Base-by-base conservation (phyloP, 2,888 invertebrate genomes). In the Orthosia incerta region DNA sequence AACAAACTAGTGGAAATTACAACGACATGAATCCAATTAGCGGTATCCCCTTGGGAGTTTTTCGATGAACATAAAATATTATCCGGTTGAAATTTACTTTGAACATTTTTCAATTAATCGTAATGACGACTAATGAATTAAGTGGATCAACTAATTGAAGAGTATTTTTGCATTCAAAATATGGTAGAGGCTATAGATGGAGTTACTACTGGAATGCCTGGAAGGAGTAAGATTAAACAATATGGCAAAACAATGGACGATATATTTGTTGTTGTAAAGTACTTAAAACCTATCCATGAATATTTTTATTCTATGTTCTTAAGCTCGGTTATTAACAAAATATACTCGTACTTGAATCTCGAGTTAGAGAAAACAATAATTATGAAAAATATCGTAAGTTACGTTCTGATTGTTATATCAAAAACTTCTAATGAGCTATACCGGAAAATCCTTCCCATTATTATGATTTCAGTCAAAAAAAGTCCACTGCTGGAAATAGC, bases 11-110 rank as follows among this genome's bases (percentile, higher is more conserved):
- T 75, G 72, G 59, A 80, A 76, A 80, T 75, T 73, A 78, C 70
- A 72, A 31, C 26, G 74, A 85, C 84, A 82, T 70, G 74, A 81
- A 84, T 84, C 82, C 84, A 87, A 88, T 88, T 88, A 88, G 71
- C 76, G 11, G 50, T 45, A 67, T 63, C 67, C 79, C 70, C 62
- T 64, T 65, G 79, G 74, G 78, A 80, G 72, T 31, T 72, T 55
- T 67, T 66, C 65, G 55, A 65, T 70, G 66, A 74, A 78, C 64
- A 71, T 68, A 82, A 76, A 80, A 71, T 68, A 70, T 82, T 59
- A 60, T 68, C 63, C 16, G 48, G 66, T 76, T 75, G 65, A 67
- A 80, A 74, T 68, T 79, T 62, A 64, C 53, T 71, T 76, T 48
- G 60, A 63, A 71, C 50, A 68, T 70, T 80, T 71, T 76, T 66